A percentile compares a stretch with the other conserved stretches of the same genome.
Evolutionary conservation across 2,888 invertebrate species (phyloP).

Genomic region (Pasiphila rectangulata): DNA sequence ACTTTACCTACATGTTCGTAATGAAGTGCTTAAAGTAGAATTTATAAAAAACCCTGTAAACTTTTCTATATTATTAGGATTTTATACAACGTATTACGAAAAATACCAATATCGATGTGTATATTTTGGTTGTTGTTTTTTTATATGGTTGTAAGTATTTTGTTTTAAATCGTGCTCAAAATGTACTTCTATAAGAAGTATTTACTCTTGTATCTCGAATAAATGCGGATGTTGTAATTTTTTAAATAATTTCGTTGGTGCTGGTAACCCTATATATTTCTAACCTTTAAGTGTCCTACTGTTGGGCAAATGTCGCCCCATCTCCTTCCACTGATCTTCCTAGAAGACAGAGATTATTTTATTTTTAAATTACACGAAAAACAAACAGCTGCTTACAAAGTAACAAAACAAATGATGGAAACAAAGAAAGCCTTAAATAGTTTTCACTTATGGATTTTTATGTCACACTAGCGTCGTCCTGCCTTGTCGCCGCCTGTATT

Average conservation of each 20-base stretch:
- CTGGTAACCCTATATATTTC: not conserved
- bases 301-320: too few relatives aligned
- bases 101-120: not conserved
- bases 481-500: too few relatives aligned
- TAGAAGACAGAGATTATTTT: too few relatives aligned
- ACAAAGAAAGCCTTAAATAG: too few relatives aligned
- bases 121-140: constrained; percentile 10
- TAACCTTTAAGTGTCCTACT: too few relatives aligned
- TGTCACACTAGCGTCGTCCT: too few relatives aligned
- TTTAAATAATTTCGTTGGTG: not conserved
- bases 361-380: too few relatives aligned
- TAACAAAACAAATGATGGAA: too few relatives aligned
- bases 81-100: not conserved
- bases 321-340: too few relatives aligned
- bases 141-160: constrained; percentile 21
- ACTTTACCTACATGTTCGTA: not conserved
- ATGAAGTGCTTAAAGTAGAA: not conserved
- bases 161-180: constrained; percentile 11
- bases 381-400: too few relatives aligned
- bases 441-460: too few relatives aligned
- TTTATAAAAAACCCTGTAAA: constrained; percentile 2
- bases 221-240: constrained; percentile 15
- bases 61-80: not conserved
- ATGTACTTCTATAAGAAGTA: constrained; percentile 25
- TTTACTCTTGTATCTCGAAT: constrained; percentile 13